phyloP scores from a whole-genome alignment of 2,797 vertebrate species.

The Psittacula derbiana region DNA sequence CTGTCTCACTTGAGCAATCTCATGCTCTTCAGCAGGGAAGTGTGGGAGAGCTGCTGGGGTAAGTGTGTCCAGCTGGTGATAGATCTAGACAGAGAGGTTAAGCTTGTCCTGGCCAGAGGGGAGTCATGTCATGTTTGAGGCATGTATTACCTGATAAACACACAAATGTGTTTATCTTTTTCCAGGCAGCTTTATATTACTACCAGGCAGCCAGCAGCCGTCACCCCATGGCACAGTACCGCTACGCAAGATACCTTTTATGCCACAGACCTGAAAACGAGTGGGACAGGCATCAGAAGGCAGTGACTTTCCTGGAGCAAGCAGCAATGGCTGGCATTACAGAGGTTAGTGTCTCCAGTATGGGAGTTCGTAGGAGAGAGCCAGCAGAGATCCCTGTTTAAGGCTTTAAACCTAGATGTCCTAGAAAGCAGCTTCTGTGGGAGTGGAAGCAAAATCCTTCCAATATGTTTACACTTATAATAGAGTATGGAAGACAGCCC shows the following conservation, averaged over 20 bases:
- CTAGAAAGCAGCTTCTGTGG: background rate
- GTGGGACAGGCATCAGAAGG: slow-evolving; percentile 63
- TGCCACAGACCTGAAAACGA: slow-evolving; percentile 64
- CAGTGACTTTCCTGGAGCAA: slow-evolving; percentile 79
- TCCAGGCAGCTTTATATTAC: slow-evolving; percentile 87
- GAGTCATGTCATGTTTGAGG: background rate
- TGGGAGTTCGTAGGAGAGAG: background rate
- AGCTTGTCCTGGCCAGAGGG: background rate
- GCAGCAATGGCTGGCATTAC: slow-evolving; percentile 82
- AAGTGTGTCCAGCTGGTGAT: background rate
- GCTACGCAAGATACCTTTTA: slow-evolving; percentile 84
- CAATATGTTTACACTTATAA: background rate
- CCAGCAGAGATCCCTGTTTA: background rate
- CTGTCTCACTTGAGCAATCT: background rate
- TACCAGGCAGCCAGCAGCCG: slow-evolving; percentile 79
- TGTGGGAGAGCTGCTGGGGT: background rate
- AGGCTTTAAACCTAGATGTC: background rate
- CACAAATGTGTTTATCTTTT: background rate
- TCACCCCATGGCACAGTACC: slow-evolving; percentile 89
- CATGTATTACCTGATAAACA: background rate
- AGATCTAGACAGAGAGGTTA: background rate
- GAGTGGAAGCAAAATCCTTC: background rate
- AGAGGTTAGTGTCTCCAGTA: slow-evolving; percentile 75
- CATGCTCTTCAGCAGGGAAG: background rate
- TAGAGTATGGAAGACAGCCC: background rate